Conservation (phyloP, 1,140 invertebrate species). For the Tetramorium alpestre region DNA sequence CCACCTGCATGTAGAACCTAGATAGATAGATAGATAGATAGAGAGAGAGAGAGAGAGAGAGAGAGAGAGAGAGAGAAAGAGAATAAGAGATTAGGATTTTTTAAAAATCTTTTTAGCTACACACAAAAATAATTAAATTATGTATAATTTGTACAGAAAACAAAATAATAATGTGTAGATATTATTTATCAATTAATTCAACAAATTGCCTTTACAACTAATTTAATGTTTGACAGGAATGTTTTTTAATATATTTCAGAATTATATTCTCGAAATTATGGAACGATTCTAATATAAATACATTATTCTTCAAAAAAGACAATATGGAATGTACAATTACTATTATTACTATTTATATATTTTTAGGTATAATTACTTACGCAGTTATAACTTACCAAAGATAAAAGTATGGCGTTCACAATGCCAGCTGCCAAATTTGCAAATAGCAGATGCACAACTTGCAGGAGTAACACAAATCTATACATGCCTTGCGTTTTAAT, state of each 20-base stretch:
- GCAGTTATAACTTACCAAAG: background rate
- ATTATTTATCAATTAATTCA: background rate
- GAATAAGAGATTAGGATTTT: background rate
- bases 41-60: background rate
- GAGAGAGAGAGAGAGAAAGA: background rate
- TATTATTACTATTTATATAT: background rate
- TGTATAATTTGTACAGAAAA: background rate
- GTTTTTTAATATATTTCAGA: too few species aligned
- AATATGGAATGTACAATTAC: too few species aligned
- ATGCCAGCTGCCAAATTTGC: background rate
- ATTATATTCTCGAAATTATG: too few species aligned
- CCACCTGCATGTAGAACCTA: conserved; percentile 15
- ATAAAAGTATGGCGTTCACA: background rate
- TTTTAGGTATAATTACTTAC: background rate
- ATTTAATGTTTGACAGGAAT: too few species aligned
- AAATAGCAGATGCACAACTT: background rate
- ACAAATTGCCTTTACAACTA: too few species aligned
- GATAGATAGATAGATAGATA: background rate
- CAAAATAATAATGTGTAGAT: background rate
- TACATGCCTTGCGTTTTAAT: background rate
- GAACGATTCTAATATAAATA: too few species aligned
- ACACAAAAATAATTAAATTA: background rate
- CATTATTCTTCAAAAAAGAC: too few species aligned
- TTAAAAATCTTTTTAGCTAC: background rate
- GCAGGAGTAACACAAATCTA: conserved; percentile 9